A percentile compares a stretch with the other conserved stretches of the same genome.
Evolutionary conservation across 2,113 vertebrate genomes (phyloP).

Genomic region (Eurypyga helias): DNA sequence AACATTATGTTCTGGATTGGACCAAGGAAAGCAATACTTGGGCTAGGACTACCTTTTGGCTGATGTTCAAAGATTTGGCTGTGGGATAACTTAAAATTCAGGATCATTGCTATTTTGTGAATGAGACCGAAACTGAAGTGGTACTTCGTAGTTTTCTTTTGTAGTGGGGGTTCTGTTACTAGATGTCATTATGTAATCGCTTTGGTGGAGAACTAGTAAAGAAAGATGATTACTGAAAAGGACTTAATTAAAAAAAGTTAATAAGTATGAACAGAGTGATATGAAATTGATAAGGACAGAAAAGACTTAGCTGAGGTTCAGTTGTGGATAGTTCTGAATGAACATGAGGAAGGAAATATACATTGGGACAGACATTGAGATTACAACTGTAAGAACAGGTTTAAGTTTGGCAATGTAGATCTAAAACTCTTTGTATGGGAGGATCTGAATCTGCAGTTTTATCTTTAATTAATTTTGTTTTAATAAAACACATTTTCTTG

Average conservation of each 20-base stretch:
- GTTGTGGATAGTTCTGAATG: not conserved
- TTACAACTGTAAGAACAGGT: not conserved
- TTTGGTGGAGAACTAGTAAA: not conserved
- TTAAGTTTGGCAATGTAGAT: not conserved
- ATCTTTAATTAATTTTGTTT: not conserved
- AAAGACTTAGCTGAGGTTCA: not conserved
- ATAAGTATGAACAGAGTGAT: not conserved
- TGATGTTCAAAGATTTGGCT: not conserved
- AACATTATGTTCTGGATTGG: not conserved
- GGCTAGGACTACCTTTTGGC: not conserved
- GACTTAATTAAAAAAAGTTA: not conserved
- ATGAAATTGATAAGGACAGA: not conserved
- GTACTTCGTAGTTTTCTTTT: not conserved
- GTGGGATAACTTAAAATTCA: not conserved
- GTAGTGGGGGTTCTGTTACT: not conserved
- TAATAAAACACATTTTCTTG: not conserved
- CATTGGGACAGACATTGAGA: not conserved
- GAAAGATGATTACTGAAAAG: not conserved
- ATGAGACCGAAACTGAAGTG: not conserved
- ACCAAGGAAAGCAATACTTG: not conserved
- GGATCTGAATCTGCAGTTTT: not conserved
- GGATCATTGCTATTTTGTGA: not conserved
- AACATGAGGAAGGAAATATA: not conserved
- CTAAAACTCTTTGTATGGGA: not conserved
- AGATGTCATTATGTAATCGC: not conserved